phyloP scores from a whole-genome alignment of 2,797 vertebrate species.

The Pseudocheirus occidentalis region DNA sequence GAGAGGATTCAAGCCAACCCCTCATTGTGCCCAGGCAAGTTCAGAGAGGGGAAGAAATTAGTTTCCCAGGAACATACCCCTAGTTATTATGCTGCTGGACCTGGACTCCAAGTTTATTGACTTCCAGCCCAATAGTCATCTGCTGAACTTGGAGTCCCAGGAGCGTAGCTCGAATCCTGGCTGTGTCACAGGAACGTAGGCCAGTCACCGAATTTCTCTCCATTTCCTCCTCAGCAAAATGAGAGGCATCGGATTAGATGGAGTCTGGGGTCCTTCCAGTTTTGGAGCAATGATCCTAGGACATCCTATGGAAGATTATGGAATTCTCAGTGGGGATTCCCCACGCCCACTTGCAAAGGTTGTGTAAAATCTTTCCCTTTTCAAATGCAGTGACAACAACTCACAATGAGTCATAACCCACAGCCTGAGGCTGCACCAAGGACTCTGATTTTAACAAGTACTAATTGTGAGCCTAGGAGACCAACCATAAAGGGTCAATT shows the following conservation, averaged over 20 bases:
- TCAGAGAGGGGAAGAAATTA: not conserved
- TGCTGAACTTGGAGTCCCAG: not conserved
- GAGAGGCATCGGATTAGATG: not conserved
- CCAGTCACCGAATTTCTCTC: not conserved
- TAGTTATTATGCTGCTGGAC: not conserved
- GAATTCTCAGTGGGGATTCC: not conserved
- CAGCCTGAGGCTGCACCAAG: not conserved
- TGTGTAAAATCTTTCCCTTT: not conserved
- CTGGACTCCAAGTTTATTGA: not conserved
- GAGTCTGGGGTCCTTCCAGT: not conserved
- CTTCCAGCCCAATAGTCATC: not conserved
- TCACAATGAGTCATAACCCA: not conserved
- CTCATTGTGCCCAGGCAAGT: not conserved
- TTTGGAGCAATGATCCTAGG: not conserved
- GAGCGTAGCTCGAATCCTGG: not conserved
- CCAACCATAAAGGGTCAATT: not conserved
- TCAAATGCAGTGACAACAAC: not conserved
- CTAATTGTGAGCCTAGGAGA: not conserved
- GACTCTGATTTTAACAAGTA: not conserved
- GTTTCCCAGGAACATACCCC: not conserved
- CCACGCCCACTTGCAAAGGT: not conserved
- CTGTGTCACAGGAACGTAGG: not conserved
- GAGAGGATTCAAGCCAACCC: not conserved
- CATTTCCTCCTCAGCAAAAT: not conserved
- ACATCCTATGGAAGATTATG: not conserved